phyloP scores from a whole-genome alignment of 2,113 vertebrate species.

The Microcebus lehilahytsara region DNA sequence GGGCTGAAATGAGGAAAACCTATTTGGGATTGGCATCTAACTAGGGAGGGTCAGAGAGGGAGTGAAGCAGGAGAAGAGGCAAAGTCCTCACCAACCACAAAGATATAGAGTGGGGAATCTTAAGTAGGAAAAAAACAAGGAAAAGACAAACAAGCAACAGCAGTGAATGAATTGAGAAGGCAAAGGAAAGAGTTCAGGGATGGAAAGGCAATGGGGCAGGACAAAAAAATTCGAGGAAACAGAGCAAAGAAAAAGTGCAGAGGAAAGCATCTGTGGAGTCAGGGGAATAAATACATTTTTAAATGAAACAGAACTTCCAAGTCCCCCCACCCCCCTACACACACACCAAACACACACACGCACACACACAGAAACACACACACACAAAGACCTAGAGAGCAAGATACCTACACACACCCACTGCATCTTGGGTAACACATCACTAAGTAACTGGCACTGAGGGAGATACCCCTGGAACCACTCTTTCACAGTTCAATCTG shows the following conservation, averaged over 20 bases:
- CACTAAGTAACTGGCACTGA: slow-evolving; percentile 66
- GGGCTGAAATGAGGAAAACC: slow-evolving; percentile 23
- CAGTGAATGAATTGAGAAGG: slow-evolving; percentile 2
- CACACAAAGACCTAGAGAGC: slow-evolving; percentile 19
- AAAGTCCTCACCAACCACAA: slow-evolving; percentile 31
- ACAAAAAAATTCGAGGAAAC: neutral
- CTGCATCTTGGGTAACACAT: slow-evolving; percentile 23
- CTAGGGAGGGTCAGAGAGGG: neutral
- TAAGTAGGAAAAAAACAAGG: neutral
- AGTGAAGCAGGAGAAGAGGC: slow-evolving; percentile 7
- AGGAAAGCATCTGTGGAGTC: neutral
- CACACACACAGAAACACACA: neutral
- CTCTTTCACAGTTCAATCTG: slow-evolving; percentile 60
- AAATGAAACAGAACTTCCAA: slow-evolving; percentile 50
- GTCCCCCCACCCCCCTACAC: neutral
- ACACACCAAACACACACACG: neutral
- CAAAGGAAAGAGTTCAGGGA: slow-evolving; percentile 22
- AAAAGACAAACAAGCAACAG: neutral
- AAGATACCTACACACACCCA: slow-evolving; percentile 13
- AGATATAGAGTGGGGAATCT: neutral
- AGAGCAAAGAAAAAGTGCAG: neutral
- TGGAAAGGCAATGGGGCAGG: neutral
- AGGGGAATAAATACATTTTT: neutral
- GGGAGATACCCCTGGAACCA: slow-evolving; percentile 45
- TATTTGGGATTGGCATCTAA: slow-evolving; percentile 35